phyloP scores from a whole-genome alignment of 37 sponge, comb jelly and placozoan species.

The Petrosia ficiformis region DNA sequence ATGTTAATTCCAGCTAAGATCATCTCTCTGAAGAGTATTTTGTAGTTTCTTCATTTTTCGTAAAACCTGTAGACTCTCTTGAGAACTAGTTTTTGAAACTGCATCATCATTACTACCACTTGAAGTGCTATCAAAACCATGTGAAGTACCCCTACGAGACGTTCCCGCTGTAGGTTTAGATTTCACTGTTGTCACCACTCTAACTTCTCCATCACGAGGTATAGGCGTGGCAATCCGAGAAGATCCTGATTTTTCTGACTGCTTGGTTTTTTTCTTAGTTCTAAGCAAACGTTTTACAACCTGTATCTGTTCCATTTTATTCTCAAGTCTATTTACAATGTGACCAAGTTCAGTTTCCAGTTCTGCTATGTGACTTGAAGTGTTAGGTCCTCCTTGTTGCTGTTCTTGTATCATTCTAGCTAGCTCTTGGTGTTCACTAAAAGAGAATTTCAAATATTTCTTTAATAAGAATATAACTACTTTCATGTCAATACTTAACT shows the following conservation, averaged over 20 bases:
- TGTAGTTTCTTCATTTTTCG: conserved; percentile 54
- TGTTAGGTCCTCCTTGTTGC: not conserved
- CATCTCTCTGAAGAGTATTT: conserved; percentile 49
- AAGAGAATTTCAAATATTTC: not conserved
- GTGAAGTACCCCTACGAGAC: not conserved
- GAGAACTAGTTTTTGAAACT: not conserved
- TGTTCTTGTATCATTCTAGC: conserved; percentile 20
- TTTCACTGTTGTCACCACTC: not conserved
- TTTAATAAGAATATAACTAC: too few relatives aligned
- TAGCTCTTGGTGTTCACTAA: conserved; percentile 52
- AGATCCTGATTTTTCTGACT: not conserved
- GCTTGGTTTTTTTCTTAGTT: conserved; percentile 2
- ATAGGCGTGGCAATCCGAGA: not conserved
- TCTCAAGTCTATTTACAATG: conserved; percentile 37
- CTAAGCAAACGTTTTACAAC: conserved; percentile 27
- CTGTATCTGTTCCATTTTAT: conserved; percentile 48
- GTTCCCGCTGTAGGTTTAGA: not conserved
- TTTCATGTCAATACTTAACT: too few relatives aligned
- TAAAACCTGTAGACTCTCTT: conserved; percentile 22
- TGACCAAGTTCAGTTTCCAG: conserved; percentile 34
- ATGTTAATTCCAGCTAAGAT: conserved; percentile 60
- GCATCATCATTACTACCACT: not conserved
- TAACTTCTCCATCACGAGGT: not conserved
- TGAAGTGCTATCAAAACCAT: not conserved
- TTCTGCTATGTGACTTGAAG: not conserved